These are phyloP conservation scores for Chloebia gouldiae DNA, from an alignment of 2,113 vertebrate species.

Conservation along the genomic window DNA sequence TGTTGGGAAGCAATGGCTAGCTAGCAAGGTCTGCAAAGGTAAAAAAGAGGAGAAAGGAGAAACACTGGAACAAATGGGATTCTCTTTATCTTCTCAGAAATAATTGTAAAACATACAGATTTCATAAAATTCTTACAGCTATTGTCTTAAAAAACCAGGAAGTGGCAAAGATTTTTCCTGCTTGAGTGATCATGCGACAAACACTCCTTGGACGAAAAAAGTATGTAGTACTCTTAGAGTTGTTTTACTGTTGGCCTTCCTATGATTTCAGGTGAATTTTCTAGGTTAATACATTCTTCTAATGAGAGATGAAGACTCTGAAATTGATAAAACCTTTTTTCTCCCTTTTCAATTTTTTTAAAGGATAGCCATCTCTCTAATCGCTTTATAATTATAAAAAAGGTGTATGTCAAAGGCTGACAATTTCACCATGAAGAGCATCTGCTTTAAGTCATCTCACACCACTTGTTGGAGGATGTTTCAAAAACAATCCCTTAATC, in stretches of 20 bases:
- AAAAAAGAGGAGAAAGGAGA: not conserved
- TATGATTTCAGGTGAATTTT: not conserved
- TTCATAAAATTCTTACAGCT: not conserved
- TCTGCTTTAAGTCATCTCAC: not conserved
- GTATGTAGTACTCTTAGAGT: not conserved
- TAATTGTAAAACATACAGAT: not conserved
- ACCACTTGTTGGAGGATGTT: not conserved
- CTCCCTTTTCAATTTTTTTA: rapidly evolving
- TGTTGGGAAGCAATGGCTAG: not conserved
- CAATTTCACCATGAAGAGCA: not conserved
- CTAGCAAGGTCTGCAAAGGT: not conserved
- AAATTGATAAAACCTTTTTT: not conserved
- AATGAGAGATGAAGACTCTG: not conserved
- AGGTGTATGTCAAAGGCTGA: not conserved
- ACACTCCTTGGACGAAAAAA: not conserved
- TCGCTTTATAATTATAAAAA: not conserved
- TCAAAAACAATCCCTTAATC: not conserved
- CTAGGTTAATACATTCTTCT: not conserved
- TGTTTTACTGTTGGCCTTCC: not conserved
- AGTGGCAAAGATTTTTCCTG: not conserved
- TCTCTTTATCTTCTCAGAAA: not conserved
- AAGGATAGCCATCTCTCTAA: not conserved
- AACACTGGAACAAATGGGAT: not conserved
- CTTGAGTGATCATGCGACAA: not conserved
- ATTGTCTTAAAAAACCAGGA: not conserved